These are phyloP conservation scores for Pseudois nayaur DNA, from an alignment of 2,113 vertebrate species.

Conservation along the genomic window DNA sequence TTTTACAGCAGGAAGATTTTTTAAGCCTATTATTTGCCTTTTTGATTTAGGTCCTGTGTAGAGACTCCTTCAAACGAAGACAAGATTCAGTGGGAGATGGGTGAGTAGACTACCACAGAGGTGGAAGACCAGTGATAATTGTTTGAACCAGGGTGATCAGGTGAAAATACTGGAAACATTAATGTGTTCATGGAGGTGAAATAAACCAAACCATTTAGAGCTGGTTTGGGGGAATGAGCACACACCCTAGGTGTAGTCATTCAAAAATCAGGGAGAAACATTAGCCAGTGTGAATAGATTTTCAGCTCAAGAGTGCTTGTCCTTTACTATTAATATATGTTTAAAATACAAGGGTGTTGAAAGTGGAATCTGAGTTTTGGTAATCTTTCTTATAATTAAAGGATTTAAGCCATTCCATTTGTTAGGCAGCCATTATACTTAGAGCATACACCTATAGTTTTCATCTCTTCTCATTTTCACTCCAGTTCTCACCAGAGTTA, in stretches of 20 bases:
- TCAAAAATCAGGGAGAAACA: fast-evolving
- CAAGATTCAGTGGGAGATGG: not conserved
- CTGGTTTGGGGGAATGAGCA: fast-evolving
- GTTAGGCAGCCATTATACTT: not conserved
- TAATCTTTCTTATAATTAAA: not conserved
- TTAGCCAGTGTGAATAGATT: not conserved
- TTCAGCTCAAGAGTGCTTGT: not conserved
- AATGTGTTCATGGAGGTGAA: not conserved
- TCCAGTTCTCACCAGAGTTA: not conserved
- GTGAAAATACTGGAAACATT: not conserved
- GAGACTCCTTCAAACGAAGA: not conserved
- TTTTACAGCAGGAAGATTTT: not conserved
- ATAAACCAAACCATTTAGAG: not conserved
- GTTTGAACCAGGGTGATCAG: not conserved
- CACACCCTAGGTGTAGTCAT: fast-evolving
- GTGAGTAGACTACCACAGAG: not conserved
- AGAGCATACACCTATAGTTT: not conserved
- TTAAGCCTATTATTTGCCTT: not conserved
- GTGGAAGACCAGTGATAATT: not conserved
- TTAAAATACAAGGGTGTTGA: not conserved
- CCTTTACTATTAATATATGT: not conserved
- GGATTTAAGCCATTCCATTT: not conserved
- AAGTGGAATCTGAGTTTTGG: not conserved
- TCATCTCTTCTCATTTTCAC: not conserved
- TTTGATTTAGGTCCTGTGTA: not conserved